Conservation (phyloP, 2,797 vertebrate species). For the Emydoidea blandingii region DNA sequence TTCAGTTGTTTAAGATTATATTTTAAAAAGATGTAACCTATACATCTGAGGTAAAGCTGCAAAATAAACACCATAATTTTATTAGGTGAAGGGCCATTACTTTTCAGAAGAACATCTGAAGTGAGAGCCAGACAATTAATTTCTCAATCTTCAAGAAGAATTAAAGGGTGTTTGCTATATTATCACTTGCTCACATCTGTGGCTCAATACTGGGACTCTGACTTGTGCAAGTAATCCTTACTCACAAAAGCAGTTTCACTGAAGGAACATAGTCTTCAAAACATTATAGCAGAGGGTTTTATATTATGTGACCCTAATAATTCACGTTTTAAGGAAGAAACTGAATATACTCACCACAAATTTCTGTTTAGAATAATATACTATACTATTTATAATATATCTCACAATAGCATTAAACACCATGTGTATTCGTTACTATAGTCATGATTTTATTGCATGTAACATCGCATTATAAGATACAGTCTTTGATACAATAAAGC, state of each 20-base stretch:
- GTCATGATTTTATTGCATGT: background rate
- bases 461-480: background rate
- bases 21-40: background rate
- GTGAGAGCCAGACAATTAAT: background rate
- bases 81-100: background rate
- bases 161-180: background rate
- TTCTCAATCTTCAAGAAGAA: background rate
- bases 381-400: background rate
- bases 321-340: background rate
- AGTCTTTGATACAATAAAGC: background rate
- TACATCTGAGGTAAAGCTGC: background rate
- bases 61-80: background rate
- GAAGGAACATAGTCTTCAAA: background rate
- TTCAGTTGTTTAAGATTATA: background rate
- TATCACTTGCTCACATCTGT: background rate
- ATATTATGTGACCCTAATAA: background rate
- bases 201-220: background rate
- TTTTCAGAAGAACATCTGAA: background rate
- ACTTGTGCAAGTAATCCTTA: background rate
- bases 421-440: background rate
- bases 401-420: background rate
- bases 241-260: background rate
- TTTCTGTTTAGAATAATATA: background rate
- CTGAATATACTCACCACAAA: background rate
- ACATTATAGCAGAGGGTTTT: accelerated